Conservation (phyloP, 2,888 invertebrate species). For the Metellina segmentata region DNA sequence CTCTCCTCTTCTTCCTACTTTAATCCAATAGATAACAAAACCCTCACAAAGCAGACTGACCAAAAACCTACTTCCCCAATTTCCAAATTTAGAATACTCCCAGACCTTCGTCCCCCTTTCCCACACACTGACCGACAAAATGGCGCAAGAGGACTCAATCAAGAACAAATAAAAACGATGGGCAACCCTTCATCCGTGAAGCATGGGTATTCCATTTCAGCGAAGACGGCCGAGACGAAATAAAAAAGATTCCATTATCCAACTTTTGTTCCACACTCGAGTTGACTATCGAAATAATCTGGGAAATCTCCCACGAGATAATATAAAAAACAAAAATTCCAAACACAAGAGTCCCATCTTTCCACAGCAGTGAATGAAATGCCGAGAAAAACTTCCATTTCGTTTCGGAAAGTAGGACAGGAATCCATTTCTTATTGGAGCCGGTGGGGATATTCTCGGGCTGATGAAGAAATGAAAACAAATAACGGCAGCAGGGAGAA, state of each 20-base stretch:
- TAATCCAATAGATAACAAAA: background rate
- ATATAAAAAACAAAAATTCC: conserved; percentile 2
- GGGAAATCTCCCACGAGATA: conserved; percentile 27
- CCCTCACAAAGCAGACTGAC: conserved; percentile 6
- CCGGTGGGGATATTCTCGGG: conserved; percentile 2
- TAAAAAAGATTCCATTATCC: background rate
- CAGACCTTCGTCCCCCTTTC: conserved; percentile 13
- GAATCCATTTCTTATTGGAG: conserved; percentile 31
- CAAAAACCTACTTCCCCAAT: conserved; percentile 49
- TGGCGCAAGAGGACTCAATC: background rate
- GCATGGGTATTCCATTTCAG: conserved; percentile 16
- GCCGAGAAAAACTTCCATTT: conserved; percentile 53
- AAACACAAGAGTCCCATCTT: background rate
- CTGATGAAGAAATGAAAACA: conserved; percentile 56
- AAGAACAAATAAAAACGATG: background rate
- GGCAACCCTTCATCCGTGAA: conserved; percentile 14
- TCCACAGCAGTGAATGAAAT: background rate
- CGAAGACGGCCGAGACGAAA: conserved; percentile 28
- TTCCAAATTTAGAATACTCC: conserved; percentile 45
- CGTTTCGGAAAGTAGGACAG: conserved; percentile 54
- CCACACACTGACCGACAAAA: conserved; percentile 17
- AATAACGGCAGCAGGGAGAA: conserved; percentile 3
- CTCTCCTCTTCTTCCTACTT: background rate
- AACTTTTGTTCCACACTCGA: conserved; percentile 30
- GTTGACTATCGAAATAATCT: conserved; percentile 57